Evolutionary conservation across 2,797 vertebrate genomes (phyloP).

Genomic region (Molothrus ater): DNA sequence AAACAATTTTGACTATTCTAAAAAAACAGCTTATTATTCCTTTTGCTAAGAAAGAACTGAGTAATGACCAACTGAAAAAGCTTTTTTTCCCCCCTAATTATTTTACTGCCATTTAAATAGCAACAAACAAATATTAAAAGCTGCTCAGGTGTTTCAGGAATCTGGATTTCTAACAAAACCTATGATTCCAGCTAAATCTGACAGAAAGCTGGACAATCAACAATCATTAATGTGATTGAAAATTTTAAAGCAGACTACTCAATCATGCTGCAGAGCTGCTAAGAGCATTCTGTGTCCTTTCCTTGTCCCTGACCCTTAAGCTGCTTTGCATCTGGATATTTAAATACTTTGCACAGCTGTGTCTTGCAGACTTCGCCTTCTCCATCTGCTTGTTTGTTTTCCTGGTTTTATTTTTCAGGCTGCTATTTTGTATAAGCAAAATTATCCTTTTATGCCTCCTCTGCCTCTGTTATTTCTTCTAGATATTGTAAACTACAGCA

Average conservation of each 20-base stretch:
- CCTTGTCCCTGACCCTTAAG: slow-evolving; percentile 58
- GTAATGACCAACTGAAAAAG: neutral
- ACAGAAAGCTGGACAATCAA: neutral
- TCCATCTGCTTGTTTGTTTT: slow-evolving; percentile 82
- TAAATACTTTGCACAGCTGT: slow-evolving; percentile 77
- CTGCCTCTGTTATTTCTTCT: slow-evolving; percentile 60
- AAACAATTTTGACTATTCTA: neutral
- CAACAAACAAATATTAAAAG: neutral
- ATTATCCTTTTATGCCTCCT: slow-evolving; percentile 75
- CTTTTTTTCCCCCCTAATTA: neutral
- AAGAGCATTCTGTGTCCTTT: slow-evolving; percentile 29
- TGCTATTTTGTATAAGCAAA: slow-evolving; percentile 81
- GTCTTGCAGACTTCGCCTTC: slow-evolving; percentile 62
- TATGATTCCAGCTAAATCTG: neutral
- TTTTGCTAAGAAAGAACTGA: neutral
- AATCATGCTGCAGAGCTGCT: neutral
- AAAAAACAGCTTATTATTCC: neutral
- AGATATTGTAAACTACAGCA: slow-evolving; percentile 61
- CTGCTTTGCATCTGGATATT: slow-evolving; percentile 73
- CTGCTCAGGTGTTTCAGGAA: neutral
- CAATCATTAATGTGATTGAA: neutral
- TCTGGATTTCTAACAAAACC: neutral
- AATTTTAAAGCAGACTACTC: slow-evolving; percentile 7
- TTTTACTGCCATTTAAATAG: neutral
- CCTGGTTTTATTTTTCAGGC: slow-evolving; percentile 74